Evolutionary conservation across 2,113 vertebrate genomes (phyloP).

Genomic region (Daubentonia madagascariensis): DNA sequence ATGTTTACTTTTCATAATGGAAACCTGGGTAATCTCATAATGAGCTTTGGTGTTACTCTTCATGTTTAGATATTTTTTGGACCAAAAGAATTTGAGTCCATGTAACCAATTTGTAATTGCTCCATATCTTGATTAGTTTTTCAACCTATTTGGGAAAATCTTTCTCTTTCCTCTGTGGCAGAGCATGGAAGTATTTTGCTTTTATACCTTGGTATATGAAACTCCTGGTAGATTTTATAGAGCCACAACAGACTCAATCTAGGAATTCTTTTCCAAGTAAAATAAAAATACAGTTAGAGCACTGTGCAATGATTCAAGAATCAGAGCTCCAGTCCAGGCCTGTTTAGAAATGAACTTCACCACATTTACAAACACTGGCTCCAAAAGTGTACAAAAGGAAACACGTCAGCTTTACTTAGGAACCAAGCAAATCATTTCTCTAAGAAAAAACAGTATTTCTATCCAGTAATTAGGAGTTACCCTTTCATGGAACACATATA

Average conservation of each 20-base stretch:
- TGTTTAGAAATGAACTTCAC: constrained; percentile 43
- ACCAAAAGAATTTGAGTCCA: neutral
- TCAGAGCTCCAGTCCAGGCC: neutral
- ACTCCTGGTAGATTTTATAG: neutral
- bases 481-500: constrained; percentile 42
- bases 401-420: constrained; percentile 56
- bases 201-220: neutral
- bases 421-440: constrained; percentile 63
- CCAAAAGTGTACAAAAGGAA: constrained; percentile 60
- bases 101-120: neutral
- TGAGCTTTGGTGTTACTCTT: neutral
- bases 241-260: neutral
- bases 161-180: neutral
- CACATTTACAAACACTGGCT: constrained; percentile 48
- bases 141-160: neutral
- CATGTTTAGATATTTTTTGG: neutral
- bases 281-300: constrained; percentile 54
- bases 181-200: neutral
- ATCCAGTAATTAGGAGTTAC: constrained; percentile 40
- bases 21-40: neutral
- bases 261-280: constrained; percentile 54
- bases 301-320: constrained; percentile 19
- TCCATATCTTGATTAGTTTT: neutral
- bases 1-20: neutral
- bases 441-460: constrained; percentile 54